Percentiles rank a stretch among this genome's conserved stretches.
These are phyloP conservation scores for Cerceris rybyensis DNA, from an alignment of 2,888 invertebrate species.

Conservation along the genomic window DNA sequence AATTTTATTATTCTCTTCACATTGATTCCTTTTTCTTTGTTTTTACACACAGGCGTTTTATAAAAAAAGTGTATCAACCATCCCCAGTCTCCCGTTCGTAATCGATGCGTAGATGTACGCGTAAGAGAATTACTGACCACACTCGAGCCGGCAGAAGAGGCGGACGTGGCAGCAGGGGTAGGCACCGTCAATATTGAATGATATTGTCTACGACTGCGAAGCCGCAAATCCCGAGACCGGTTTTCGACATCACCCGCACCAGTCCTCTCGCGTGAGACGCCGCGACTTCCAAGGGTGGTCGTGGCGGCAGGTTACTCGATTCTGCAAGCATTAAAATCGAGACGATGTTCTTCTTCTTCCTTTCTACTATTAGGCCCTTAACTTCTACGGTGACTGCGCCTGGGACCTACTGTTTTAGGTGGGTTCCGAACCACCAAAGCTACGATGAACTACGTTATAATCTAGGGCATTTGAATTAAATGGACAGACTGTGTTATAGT, in stretches of 20 bases:
- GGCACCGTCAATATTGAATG: conserved; percentile 86
- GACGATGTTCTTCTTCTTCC: neutral
- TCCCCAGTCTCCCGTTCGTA: conserved; percentile 36
- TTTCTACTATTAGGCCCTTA: too few species aligned
- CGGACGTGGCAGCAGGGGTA: conserved; percentile 79
- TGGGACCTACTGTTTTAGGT: too few species aligned
- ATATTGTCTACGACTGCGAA: conserved; percentile 95
- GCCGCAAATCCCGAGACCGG: conserved; percentile 96
- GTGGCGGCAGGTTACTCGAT: conserved; percentile 93
- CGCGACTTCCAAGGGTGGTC: conserved; percentile 96
- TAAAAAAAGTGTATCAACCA: conserved; percentile 38
- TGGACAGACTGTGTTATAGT: too few species aligned
- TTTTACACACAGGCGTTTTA: conserved; percentile 13
- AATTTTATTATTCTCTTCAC: conserved; percentile 5
- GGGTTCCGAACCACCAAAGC: too few species aligned
- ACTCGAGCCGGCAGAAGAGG: conserved; percentile 79
- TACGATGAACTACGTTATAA: too few species aligned
- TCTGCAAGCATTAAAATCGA: conserved; percentile 83
- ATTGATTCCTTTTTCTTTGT: conserved; percentile 9
- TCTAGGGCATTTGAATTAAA: too few species aligned
- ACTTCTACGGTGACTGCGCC: too few species aligned
- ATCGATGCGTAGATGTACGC: conserved; percentile 36
- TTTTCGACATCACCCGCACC: conserved; percentile 93
- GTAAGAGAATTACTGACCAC: conserved; percentile 72
- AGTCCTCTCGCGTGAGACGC: conserved; percentile 95